A percentile compares a stretch with the other conserved stretches of the same genome.
Conservation (phyloP, 2,113 vertebrate genomes). For the Setophaga kirtlandii region DNA sequence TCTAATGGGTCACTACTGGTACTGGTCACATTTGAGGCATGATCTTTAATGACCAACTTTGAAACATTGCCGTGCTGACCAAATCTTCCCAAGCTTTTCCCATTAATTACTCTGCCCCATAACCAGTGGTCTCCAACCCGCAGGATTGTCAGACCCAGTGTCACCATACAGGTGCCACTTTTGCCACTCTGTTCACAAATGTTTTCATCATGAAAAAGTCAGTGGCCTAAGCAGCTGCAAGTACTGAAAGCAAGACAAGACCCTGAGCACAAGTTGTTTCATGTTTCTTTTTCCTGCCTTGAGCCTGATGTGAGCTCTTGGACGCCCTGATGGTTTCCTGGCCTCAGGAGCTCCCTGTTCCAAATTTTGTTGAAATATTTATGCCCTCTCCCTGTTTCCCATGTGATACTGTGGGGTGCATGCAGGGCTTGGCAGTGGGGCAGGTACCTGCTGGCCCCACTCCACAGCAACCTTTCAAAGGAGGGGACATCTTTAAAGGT, state of each 20-base stretch:
- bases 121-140: fast-evolving
- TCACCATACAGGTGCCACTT: background rate
- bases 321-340: background rate
- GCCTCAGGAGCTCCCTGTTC: background rate
- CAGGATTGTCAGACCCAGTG: background rate
- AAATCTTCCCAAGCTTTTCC: background rate
- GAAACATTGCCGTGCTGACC: background rate
- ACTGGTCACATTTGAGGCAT: background rate
- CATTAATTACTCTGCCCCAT: background rate
- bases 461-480: background rate
- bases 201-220: background rate
- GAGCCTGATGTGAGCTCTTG: fast-evolving
- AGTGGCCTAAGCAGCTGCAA: background rate
- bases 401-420: fast-evolving
- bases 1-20: background rate
- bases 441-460: background rate
- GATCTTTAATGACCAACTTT: background rate
- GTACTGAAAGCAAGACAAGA: background rate
- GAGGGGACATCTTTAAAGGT: background rate
- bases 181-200: background rate
- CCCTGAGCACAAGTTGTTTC: background rate
- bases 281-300: background rate
- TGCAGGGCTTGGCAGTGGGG: background rate
- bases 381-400: fast-evolving
- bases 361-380: background rate